Evolutionary conservation across 2,113 vertebrate species (phyloP), one percentile per base, ranked within the genome.

Genomic region (Poecilia latipinna): DNA sequence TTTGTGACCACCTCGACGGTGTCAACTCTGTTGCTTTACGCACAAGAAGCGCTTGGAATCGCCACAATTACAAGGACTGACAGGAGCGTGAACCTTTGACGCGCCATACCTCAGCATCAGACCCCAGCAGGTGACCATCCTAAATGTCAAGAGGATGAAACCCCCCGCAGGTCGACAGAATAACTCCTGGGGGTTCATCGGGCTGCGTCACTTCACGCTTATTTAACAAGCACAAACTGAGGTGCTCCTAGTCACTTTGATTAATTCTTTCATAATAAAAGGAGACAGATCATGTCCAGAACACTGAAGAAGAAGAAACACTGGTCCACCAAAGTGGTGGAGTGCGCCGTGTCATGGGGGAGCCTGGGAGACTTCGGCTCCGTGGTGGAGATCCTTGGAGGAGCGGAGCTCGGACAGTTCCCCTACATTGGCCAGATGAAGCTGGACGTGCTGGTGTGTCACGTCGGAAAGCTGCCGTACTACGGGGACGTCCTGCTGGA

Each of bases 301-400:
- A 97, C 97, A 37, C 94, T 98, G 93, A 97, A 97, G 92, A 97
- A 96, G 95, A 97, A 96, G 94, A 97, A 97, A 93, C 97, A 98
- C 92, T 98, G 97, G 97, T 95, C 96, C 74, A 91, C 94, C 79
- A 98, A 97, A 93, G 96, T 97, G 93, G 97, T 97, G 94, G 97
- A 98, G 94, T 97, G 96, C 85, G 93, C 95, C 13, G 94, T 97
- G 88, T 96, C 97, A 61, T 97, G 96, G 95, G 93, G 95, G 26
- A 93, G 85, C 77, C 88, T 93, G 69, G 94, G 96, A 61, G 95
- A 95, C 86, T 94, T 95, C 72, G 92, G 92, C 88, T 93, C 93
- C 62, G 92, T 94, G 90, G 93, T 95, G 95, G 96, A 97, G 92
- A 90, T 98, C 78, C 92, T 95, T 10, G 97, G 97, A 35, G 97